Evolutionary conservation across 2,113 vertebrate species (phyloP).

Genomic region (Oreamnos americanus): DNA sequence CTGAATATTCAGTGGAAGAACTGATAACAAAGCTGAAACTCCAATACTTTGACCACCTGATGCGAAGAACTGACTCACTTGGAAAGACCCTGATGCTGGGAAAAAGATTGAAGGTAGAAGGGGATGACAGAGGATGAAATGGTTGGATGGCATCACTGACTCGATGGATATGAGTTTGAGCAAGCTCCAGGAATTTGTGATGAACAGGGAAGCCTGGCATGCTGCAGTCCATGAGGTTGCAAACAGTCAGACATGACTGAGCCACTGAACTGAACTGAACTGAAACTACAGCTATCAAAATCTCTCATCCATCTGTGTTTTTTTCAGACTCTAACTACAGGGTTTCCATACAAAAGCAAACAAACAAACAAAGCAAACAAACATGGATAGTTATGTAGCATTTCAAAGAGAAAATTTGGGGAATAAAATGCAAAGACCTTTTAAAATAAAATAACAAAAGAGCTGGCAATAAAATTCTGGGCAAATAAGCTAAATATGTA

Average conservation of each 20-base stretch:
- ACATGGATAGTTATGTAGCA: neutral
- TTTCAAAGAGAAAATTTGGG: neutral
- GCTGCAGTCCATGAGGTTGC: neutral
- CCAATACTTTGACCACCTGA: neutral
- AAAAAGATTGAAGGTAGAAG: neutral
- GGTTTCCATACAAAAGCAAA: neutral
- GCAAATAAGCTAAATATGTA: neutral
- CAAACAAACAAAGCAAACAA: neutral
- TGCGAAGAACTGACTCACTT: neutral
- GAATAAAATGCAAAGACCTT: neutral
- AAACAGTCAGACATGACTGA: fast-evolving
- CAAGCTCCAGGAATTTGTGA: neutral
- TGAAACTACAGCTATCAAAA: neutral
- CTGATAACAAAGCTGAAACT: neutral
- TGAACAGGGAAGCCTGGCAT: neutral
- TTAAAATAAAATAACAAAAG: neutral
- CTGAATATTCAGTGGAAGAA: neutral
- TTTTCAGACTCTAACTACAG: neutral
- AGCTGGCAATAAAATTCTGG: neutral
- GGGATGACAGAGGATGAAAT: neutral
- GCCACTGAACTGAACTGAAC: neutral
- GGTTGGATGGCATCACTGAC: neutral
- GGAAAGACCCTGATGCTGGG: neutral
- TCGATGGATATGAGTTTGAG: neutral
- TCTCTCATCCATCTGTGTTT: neutral